Conservation (phyloP, 2,113 vertebrate species). For the Hydrochoerus hydrochaeris region DNA sequence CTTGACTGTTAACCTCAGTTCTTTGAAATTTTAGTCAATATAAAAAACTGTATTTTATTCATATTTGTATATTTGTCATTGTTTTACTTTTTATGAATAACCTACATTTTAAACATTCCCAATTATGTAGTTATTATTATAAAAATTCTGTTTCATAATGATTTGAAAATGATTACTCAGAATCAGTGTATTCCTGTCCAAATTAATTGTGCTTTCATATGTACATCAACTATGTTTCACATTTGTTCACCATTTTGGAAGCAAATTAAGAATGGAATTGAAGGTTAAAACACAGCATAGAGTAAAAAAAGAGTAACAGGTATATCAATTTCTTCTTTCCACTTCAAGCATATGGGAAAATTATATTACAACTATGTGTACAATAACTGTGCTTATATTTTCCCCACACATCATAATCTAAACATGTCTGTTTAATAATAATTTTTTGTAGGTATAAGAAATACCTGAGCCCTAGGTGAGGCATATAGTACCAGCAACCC, state of each 20-base stretch:
- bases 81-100: slow-evolving; percentile 45
- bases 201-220: not conserved
- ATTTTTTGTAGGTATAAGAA: slow-evolving; percentile 53
- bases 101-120: slow-evolving; percentile 35
- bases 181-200: slow-evolving; percentile 46
- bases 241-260: slow-evolving; percentile 47
- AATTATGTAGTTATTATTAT: slow-evolving; percentile 26
- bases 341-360: slow-evolving; percentile 37
- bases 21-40: not conserved
- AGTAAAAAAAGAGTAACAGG: not conserved
- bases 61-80: not conserved
- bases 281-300: slow-evolving; percentile 8
- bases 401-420: slow-evolving; percentile 8
- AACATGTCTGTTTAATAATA: slow-evolving; percentile 39
- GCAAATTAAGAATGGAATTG: slow-evolving; percentile 44
- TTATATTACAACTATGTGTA: not conserved
- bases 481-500: not conserved
- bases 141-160: slow-evolving; percentile 52
- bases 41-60: not conserved
- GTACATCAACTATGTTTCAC: slow-evolving; percentile 41
- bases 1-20: slow-evolving; percentile 29
- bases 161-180: slow-evolving; percentile 56
- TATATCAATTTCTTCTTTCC: not conserved
- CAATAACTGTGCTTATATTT: not conserved
- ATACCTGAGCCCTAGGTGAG: not conserved